A percentile compares a stretch with the other conserved stretches of the same genome.
These are phyloP conservation scores for Trachelus tabidus DNA, from an alignment of 2,888 invertebrate species.

Conservation along the genomic window DNA sequence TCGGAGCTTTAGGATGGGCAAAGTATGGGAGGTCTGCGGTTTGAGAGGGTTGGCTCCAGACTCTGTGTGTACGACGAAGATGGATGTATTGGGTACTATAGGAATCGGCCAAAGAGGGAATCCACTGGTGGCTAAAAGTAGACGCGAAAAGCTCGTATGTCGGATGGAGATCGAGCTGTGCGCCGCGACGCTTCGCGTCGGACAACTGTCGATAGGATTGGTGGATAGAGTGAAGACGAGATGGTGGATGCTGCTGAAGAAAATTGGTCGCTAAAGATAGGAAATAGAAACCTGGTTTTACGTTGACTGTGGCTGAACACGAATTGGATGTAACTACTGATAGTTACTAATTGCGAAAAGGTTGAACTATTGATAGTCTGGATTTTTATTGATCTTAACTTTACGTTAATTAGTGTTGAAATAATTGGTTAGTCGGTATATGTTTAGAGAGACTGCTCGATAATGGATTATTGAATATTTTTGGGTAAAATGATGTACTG, in stretches of 20 bases:
- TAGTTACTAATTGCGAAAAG: not conserved
- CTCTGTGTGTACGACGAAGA: constrained; percentile 39
- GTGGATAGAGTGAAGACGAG: not conserved
- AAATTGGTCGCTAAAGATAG: not conserved
- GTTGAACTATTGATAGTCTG: not conserved
- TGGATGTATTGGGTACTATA: constrained; percentile 11
- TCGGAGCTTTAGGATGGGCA: constrained; percentile 21
- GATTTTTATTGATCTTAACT: not conserved
- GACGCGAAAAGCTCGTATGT: constrained; percentile 26
- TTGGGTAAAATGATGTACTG: not conserved
- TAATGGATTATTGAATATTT: not conserved
- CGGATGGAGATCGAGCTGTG: constrained; percentile 14
- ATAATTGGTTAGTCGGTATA: not conserved
- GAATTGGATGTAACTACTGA: not conserved
- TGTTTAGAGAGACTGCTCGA: not conserved
- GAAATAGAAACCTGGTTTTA: not conserved
- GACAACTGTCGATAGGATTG: not conserved
- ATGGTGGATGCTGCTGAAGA: not conserved
- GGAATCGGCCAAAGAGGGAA: constrained; percentile 9
- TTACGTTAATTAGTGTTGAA: not conserved
- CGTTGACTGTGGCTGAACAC: not conserved
- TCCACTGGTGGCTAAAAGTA: constrained; percentile 42
- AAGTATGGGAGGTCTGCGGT: constrained; percentile 52
- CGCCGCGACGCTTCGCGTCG: not conserved
- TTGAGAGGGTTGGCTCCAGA: constrained; percentile 50